phyloP scores from a whole-genome alignment of 2,113 vertebrate genomes.

The Rhabdomys dilectus region DNA sequence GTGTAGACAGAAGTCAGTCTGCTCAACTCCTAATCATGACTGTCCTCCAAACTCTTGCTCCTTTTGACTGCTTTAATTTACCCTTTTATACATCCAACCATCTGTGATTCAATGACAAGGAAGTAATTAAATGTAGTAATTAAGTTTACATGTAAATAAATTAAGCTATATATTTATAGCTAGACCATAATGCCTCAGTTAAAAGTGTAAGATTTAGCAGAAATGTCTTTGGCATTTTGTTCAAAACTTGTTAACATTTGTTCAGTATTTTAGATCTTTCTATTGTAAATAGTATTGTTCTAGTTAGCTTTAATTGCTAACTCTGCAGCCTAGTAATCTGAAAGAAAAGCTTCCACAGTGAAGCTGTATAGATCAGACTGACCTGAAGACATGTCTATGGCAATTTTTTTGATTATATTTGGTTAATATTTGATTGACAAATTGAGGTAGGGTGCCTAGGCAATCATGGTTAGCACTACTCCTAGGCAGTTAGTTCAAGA shows the following conservation, averaged over 20 bases:
- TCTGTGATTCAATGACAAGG: not conserved
- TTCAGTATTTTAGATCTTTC: not conserved
- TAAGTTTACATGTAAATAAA: conserved; percentile 24
- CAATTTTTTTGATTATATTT: no score
- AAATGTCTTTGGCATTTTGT: not conserved
- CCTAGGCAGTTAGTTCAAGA: no score
- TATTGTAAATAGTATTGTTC: not conserved
- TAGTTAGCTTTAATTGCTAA: not conserved
- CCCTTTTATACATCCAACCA: not conserved
- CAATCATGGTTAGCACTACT: no score
- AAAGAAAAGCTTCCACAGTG: no score
- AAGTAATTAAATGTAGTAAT: conserved; percentile 3
- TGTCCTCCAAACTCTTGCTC: not conserved
- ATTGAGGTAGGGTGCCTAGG: not conserved
- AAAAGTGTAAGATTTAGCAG: not conserved
- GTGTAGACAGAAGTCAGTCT: not conserved
- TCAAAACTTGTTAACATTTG: conserved; percentile 35
- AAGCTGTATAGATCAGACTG: not conserved
- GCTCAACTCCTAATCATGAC: not conserved
- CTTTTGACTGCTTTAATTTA: not conserved
- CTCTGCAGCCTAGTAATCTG: not conserved
- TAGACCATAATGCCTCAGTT: not conserved
- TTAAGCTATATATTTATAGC: not conserved
- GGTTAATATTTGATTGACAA: no score
- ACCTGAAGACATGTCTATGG: not conserved